A percentile compares a stretch with the other conserved stretches of the same genome.
Evolutionary conservation across 2,888 invertebrate genomes (phyloP).

Genomic region (Micoletzkya japonica): DNA sequence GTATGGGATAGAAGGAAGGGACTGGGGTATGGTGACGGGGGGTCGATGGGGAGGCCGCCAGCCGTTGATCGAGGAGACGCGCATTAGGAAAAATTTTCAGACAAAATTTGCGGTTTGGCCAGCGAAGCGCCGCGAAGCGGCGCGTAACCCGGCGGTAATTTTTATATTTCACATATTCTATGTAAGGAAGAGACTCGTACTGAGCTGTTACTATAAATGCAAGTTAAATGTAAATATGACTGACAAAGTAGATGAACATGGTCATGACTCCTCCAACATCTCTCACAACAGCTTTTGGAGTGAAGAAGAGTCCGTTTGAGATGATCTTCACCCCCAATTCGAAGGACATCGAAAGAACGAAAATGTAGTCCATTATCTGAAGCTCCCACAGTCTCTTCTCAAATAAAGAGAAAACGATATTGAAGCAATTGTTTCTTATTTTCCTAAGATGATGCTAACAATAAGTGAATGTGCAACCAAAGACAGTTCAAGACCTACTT

Average conservation of each 20-base stretch:
- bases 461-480: neutral
- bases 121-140: too few relatives aligned
- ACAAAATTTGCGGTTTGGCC: neutral
- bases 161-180: too few relatives aligned
- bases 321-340: conserved; percentile 92
- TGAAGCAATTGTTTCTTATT: conserved; percentile 95
- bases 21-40: too few relatives aligned
- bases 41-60: too few relatives aligned
- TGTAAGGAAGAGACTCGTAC: too few relatives aligned
- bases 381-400: conserved; percentile 71
- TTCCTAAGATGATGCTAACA: conserved; percentile 63
- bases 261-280: conserved; percentile 95
- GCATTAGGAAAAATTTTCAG: too few relatives aligned
- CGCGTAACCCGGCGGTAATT: too few relatives aligned
- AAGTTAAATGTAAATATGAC: conserved; percentile 64
- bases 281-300: conserved; percentile 95
- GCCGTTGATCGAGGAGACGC: too few relatives aligned
- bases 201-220: too few relatives aligned
- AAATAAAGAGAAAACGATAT: conserved; percentile 95
- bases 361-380: conserved; percentile 85
- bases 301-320: conserved; percentile 96
- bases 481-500: conserved; percentile 68
- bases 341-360: conserved; percentile 96
- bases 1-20: too few relatives aligned
- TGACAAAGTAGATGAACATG: conserved; percentile 93